Conservation (phyloP, 92 coral and sea anemone genomes). For the Paramuricea clavata region DNA sequence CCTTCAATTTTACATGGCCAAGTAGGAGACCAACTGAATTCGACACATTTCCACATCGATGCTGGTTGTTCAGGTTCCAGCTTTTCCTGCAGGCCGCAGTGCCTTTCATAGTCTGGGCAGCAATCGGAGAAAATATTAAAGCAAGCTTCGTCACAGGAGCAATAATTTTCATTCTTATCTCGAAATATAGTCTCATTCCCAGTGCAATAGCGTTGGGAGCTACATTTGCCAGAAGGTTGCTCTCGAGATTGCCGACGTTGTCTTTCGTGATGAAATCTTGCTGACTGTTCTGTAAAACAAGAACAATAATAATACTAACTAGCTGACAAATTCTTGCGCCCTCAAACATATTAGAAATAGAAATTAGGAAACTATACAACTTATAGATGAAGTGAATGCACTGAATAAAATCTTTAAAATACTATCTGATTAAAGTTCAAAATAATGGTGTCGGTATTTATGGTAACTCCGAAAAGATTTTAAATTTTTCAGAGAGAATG, state of each 20-base stretch:
- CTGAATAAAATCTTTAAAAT: too few relatives aligned
- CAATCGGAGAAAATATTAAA: conserved; percentile 19
- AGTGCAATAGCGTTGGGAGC: not conserved
- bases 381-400: too few relatives aligned
- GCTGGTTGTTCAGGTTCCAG: not conserved
- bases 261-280: not conserved
- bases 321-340: too few relatives aligned
- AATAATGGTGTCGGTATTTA: too few relatives aligned
- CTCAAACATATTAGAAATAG: too few relatives aligned
- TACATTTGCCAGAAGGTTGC: not conserved
- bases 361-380: too few relatives aligned
- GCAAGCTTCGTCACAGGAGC: conserved; percentile 21
- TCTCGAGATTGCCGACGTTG: not conserved
- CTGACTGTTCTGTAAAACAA: not conserved
- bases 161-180: not conserved
- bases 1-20: not conserved
- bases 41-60: not conserved
- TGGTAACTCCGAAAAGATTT: too few relatives aligned
- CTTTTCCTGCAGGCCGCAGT: not conserved
- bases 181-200: not conserved
- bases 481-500: too few relatives aligned
- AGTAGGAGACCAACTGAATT: not conserved
- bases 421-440: too few relatives aligned
- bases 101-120: conserved; percentile 22
- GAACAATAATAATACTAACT: conserved; percentile 5